Conservation (phyloP, 2,113 vertebrate genomes). For the Sinocyclocheilus anshuiensis region DNA sequence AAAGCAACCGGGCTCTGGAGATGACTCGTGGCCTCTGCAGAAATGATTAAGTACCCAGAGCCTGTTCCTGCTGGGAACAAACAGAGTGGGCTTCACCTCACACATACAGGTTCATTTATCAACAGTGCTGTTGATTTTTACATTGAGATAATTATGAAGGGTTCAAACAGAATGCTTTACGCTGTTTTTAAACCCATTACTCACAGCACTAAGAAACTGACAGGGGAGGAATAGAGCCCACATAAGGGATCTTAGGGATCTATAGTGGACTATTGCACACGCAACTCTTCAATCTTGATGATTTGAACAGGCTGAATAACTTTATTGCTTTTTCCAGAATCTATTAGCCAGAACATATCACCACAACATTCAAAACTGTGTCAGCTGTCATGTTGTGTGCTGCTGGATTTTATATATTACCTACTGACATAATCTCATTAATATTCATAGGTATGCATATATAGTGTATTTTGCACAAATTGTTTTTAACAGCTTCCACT, state of each 20-base stretch:
- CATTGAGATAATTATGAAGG: conserved; percentile 16
- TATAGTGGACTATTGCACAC: neutral
- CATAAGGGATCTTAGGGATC: neutral
- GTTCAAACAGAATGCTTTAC: neutral
- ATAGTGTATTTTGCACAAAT: neutral
- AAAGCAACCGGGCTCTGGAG: conserved; percentile 15
- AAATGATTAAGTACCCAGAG: conserved; percentile 41
- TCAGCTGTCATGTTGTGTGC: neutral
- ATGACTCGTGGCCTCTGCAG: conserved; percentile 7
- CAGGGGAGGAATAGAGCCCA: neutral
- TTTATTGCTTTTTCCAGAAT: neutral
- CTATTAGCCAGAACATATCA: neutral
- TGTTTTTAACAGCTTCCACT: neutral
- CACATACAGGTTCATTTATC: conserved; percentile 23
- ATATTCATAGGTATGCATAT: neutral
- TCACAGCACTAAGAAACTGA: neutral
- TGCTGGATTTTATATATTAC: neutral
- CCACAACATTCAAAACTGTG: neutral
- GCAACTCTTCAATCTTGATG: neutral
- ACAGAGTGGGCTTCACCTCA: conserved; percentile 12
- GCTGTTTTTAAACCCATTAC: neutral
- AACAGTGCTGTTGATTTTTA: conserved; percentile 20
- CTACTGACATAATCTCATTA: neutral
- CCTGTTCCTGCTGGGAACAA: neutral
- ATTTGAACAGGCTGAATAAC: neutral